Evolutionary conservation across 1,140 invertebrate species (phyloP).

Genomic region (Ooceraea biroi): DNA sequence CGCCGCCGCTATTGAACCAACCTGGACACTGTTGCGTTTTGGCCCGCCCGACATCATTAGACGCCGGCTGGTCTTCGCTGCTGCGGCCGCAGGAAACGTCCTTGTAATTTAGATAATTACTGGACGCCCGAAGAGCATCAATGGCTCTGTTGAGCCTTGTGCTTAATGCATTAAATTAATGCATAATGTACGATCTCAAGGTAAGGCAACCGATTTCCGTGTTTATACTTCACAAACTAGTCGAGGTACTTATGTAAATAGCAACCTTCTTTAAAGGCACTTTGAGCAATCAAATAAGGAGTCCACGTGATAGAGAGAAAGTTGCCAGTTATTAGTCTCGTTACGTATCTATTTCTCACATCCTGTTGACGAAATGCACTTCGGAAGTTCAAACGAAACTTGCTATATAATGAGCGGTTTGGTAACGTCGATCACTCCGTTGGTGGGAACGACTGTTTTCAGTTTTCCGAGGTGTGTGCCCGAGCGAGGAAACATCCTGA

Average conservation of each 20-base stretch:
- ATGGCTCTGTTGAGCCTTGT: not conserved
- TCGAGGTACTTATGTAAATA: not conserved
- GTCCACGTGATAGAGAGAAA: too few relatives aligned
- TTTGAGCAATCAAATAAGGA: too few relatives aligned
- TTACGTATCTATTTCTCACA: too few relatives aligned
- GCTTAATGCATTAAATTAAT: constrained; percentile 41
- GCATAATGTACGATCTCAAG: not conserved
- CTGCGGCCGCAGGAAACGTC: not conserved
- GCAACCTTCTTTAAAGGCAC: not conserved
- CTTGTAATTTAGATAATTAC: constrained; percentile 52
- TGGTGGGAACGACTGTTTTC: constrained; percentile 12
- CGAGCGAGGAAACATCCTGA: constrained; percentile 62
- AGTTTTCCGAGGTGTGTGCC: constrained; percentile 8
- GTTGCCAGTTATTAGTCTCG: too few relatives aligned
- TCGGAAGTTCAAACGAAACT: not conserved
- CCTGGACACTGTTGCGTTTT: constrained; percentile 25
- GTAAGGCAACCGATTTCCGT: not conserved
- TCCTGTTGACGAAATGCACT: not conserved
- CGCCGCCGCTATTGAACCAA: constrained; percentile 21
- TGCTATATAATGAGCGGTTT: constrained; percentile 10
- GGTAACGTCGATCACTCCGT: not conserved
- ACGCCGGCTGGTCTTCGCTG: constrained; percentile 24
- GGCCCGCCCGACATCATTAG: constrained; percentile 32
- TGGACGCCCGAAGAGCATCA: not conserved
- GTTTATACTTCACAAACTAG: not conserved